Conservation (phyloP, 2,113 vertebrate species). For the Thamnaconus septentrionalis region DNA sequence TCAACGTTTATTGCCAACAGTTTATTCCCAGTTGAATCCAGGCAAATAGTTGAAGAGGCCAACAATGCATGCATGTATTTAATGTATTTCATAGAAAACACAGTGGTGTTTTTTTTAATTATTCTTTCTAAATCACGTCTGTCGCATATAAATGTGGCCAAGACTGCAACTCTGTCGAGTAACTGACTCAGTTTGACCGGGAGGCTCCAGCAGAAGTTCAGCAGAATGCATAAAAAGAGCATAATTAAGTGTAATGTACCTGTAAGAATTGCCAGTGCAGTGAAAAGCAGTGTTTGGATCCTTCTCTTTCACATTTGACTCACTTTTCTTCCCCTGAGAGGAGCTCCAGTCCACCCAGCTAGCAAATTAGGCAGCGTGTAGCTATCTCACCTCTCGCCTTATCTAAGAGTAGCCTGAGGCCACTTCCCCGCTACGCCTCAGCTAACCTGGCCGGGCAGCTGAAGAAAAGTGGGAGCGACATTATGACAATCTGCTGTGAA, state of each 20-base stretch:
- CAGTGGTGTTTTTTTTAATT: too few species aligned
- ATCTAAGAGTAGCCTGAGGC: slow-evolving; percentile 41
- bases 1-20: too few species aligned
- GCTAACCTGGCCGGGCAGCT: slow-evolving; percentile 23
- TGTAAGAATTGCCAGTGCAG: slow-evolving; percentile 26
- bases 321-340: slow-evolving; percentile 37
- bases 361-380: slow-evolving; percentile 55
- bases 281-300: slow-evolving; percentile 40
- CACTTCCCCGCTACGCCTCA: slow-evolving; percentile 42
- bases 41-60: too few species aligned
- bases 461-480: slow-evolving; percentile 38
- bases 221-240: slow-evolving; percentile 11
- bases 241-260: slow-evolving; percentile 19
- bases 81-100: too few species aligned
- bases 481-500: slow-evolving; percentile 36
- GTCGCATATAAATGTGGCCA: not conserved
- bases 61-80: too few species aligned
- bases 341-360: slow-evolving; percentile 44
- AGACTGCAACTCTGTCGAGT: not conserved
- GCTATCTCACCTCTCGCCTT: slow-evolving; percentile 27
- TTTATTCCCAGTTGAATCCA: too few species aligned
- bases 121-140: not conserved
- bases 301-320: slow-evolving; percentile 44
- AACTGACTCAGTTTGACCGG: not conserved
- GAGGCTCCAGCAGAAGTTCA: slow-evolving; percentile 11